Conservation (phyloP, 1,140 invertebrate genomes). For the Brachionus plicatilis region DNA sequence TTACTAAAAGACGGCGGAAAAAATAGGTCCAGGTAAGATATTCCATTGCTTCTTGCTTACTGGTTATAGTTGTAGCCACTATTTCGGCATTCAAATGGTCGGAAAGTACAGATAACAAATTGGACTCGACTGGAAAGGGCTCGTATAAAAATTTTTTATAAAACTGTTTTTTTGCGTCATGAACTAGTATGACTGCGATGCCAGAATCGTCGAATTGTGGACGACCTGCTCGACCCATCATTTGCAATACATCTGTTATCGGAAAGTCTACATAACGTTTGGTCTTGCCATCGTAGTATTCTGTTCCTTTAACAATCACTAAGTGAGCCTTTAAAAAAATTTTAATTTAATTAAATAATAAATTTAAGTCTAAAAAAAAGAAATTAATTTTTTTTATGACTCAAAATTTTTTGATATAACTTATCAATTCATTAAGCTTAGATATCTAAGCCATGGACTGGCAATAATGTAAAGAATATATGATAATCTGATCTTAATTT, state of each 20-base stretch:
- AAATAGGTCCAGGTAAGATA: conserved; percentile 99
- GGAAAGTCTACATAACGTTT: conserved; percentile 98
- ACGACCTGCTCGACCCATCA: conserved; percentile 95
- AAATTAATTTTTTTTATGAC: too few relatives aligned
- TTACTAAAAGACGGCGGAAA: conserved; percentile 82
- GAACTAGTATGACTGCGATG: conserved; percentile 90
- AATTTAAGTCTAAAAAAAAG: too few relatives aligned
- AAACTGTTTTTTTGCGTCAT: conserved; percentile 96
- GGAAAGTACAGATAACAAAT: conserved; percentile 76
- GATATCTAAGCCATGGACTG: too few relatives aligned
- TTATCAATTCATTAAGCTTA: too few relatives aligned
- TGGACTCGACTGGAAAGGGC: conserved; percentile 96
- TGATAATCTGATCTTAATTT: too few relatives aligned
- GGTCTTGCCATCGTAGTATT: conserved; percentile 94
- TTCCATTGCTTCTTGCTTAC: conserved; percentile 86
- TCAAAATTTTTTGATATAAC: too few relatives aligned
- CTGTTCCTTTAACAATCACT: conserved; percentile 68
- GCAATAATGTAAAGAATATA: too few relatives aligned
- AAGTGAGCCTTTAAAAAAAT: conserved; percentile 79
- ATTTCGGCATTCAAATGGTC: conserved; percentile 98
- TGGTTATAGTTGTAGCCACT: conserved; percentile 80
- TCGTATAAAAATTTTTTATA: conserved; percentile 99
- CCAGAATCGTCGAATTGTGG: conserved; percentile 92
- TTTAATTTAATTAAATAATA: neutral
- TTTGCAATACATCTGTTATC: conserved; percentile 89